These are phyloP conservation scores for Mus spretus DNA, from an alignment of 2,797 vertebrate species.

Conservation along the genomic window DNA sequence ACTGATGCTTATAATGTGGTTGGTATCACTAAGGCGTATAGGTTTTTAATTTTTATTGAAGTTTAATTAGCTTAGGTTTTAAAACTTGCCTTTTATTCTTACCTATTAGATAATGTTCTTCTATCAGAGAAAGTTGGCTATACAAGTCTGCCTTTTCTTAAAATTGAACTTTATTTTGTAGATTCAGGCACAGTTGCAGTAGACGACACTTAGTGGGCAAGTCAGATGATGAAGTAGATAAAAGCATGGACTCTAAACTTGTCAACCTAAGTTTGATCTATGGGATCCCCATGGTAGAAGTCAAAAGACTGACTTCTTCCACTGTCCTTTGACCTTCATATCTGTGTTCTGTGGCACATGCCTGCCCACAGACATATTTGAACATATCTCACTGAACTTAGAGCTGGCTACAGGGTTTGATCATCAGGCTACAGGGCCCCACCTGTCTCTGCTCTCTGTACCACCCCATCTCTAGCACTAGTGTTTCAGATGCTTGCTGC, in stretches of 20 bases:
- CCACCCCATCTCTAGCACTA: no score
- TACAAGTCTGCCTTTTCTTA: neutral
- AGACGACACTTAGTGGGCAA: neutral
- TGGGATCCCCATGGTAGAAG: neutral
- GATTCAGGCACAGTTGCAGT: neutral
- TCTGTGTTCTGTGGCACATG: neutral
- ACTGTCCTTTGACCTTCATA: neutral
- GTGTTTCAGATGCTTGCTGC: neutral
- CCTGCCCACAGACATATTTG: neutral
- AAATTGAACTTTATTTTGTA: conserved; percentile 4
- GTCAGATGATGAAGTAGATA: neutral
- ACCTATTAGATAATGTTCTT: neutral
- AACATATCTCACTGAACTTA: neutral
- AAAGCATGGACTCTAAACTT: neutral
- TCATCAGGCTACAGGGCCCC: neutral
- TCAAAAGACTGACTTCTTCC: neutral
- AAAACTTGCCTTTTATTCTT: conserved; percentile 3
- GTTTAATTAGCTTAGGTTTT: neutral
- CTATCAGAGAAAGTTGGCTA: neutral
- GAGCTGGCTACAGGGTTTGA: no score
- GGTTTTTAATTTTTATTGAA: neutral
- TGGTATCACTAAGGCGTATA: neutral
- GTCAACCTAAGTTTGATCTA: neutral
- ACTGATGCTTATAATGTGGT: neutral
- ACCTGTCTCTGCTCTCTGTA: neutral